Evolutionary conservation across 2,113 vertebrate species (phyloP).

Genomic region (Ciconia boyciana): DNA sequence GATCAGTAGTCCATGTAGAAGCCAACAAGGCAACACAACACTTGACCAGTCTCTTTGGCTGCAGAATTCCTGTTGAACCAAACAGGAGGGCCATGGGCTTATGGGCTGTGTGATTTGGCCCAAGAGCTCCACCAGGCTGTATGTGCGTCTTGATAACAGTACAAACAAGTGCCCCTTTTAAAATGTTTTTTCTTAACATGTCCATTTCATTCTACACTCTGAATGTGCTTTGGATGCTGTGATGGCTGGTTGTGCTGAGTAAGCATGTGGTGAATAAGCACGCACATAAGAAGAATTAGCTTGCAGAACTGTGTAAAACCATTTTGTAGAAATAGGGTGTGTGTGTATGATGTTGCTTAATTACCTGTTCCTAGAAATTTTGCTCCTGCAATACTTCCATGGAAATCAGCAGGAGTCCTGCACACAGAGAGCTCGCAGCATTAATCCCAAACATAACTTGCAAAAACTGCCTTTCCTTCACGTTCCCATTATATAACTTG

Average conservation of each 20-base stretch:
- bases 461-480: background rate
- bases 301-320: background rate
- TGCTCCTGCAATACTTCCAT: background rate
- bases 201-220: background rate
- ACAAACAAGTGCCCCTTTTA: background rate
- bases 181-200: background rate
- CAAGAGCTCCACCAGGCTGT: background rate
- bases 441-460: background rate
- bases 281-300: fast-evolving
- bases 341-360: background rate
- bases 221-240: background rate
- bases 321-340: background rate
- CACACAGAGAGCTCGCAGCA: background rate
- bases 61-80: background rate
- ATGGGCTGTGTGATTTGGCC: background rate
- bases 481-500: background rate
- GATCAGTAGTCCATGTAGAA: fast-evolving
- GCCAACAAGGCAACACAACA: background rate
- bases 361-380: background rate
- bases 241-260: background rate
- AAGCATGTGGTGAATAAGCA: background rate
- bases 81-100: background rate
- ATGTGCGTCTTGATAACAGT: background rate
- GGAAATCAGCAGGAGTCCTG: background rate
- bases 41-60: fast-evolving